Conservation (phyloP, 2,113 vertebrate genomes). For the Accipiter virgatus region DNA sequence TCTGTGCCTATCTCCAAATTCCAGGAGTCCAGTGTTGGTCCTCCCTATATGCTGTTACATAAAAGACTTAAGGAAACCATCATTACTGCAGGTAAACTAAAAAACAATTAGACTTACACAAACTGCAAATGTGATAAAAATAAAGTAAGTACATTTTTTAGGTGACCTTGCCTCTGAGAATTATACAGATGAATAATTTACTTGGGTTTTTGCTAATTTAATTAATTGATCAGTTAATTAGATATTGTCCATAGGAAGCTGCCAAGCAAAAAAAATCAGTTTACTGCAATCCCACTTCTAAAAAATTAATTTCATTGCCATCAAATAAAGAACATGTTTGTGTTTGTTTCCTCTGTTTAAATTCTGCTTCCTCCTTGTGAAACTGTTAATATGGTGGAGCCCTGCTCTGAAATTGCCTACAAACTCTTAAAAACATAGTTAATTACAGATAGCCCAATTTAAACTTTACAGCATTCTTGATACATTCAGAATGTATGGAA, state of each 20-base stretch:
- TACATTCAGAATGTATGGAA: conserved; percentile 29
- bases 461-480: conserved; percentile 73
- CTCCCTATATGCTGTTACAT: background rate
- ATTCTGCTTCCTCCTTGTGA: conserved; percentile 76
- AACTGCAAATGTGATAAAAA: background rate
- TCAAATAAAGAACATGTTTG: conserved; percentile 67
- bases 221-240: background rate
- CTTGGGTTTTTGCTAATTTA: background rate
- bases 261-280: background rate
- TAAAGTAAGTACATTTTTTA: background rate
- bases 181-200: conserved; percentile 9
- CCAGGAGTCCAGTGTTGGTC: background rate
- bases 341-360: conserved; percentile 70
- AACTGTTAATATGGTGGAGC: conserved; percentile 66
- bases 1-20: background rate
- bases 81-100: background rate
- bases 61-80: background rate
- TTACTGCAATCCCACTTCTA: conserved; percentile 14
- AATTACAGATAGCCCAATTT: conserved; percentile 76
- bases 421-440: conserved; percentile 73
- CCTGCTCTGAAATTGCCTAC: conserved; percentile 66
- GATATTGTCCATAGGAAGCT: background rate
- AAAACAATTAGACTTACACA: background rate
- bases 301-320: conserved; percentile 56
- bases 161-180: background rate